Evolutionary conservation across 2,113 vertebrate genomes (phyloP), one percentile per base, ranked within the genome.

Genomic region (Gulo gulo): DNA sequence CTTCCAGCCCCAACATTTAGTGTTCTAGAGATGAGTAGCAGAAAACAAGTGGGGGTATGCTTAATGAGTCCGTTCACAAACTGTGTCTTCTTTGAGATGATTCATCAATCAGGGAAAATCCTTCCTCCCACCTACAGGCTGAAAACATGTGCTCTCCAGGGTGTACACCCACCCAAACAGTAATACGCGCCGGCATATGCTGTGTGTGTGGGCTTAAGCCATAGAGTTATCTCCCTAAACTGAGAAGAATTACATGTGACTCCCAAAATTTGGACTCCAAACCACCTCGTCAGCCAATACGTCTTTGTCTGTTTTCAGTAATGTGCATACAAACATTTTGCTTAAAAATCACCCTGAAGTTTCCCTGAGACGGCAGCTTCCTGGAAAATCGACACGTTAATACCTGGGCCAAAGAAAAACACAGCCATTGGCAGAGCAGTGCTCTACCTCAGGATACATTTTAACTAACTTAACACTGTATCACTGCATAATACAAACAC

Each of bases 401-500:
- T 85, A 93, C 18, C 57, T 90, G 52, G 39, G 63, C 31, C 80
- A 93, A 94, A 91, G 52, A 52, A 94, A 93, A 52, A 74, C 18
- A 57, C 6, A 76, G 45, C 81, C 95, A 26, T 63, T n/a, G 14
- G 20, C 31, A 97, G 34, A 73, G 26, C 55, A 39, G 0, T 2
- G 4, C 34, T 88, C 88, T 96, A 73, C 20, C 82, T 36, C 21
- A 12, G 55, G 57, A 81, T 73, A 93, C 57, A 83, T 65, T 94
- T 91, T 91, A 97, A 61, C 94, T 84, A 91, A 97, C 59, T 95
- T 97, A 94, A 94, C 95, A 91, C 88, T 87, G 59, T 79, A 83
- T 94, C 94, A 80, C 95, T 93, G 78, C 95, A 95, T 91, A 95
- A 95, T 79, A 73, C 92, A 78, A 94, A 96, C 87, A 94, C 73